Evolutionary conservation across 2,888 invertebrate species (phyloP).

Genomic region (Gymnosoma rotundatum): DNA sequence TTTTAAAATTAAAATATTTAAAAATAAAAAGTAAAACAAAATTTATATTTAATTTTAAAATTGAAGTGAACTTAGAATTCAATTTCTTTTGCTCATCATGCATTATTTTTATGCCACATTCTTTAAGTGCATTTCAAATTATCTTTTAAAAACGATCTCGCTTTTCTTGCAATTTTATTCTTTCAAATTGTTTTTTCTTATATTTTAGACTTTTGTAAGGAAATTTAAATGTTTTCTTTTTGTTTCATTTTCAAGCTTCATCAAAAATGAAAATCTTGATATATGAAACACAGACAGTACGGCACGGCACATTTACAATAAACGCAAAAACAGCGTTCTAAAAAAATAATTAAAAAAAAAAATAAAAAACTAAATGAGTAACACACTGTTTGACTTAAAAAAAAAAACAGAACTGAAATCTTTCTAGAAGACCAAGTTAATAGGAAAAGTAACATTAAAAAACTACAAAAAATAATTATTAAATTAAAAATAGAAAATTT

Average conservation of each 20-base stretch:
- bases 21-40: neutral
- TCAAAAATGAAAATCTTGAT: constrained; percentile 69
- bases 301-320: constrained; percentile 72
- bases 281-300: constrained; percentile 71
- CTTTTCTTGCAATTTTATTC: constrained; percentile 15
- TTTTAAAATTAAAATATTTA: neutral
- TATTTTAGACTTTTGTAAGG: constrained; percentile 24
- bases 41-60: neutral
- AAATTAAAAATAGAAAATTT: constrained; percentile 19
- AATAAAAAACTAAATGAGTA: constrained; percentile 29
- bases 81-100: constrained; percentile 62
- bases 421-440: constrained; percentile 47
- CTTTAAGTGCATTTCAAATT: constrained; percentile 77
- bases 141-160: constrained; percentile 76
- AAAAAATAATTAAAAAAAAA: no score
- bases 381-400: constrained; percentile 36
- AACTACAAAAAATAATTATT: constrained; percentile 12
- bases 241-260: constrained; percentile 62
- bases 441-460: constrained; percentile 4
- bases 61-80: neutral
- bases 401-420: constrained; percentile 13
- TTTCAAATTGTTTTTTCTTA: neutral
- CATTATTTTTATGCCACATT: constrained; percentile 74
- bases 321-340: constrained; percentile 15
- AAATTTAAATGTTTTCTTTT: constrained; percentile 37